Evolutionary conservation across 2,113 vertebrate genomes (phyloP).

Genomic region (Anoura caudifer): DNA sequence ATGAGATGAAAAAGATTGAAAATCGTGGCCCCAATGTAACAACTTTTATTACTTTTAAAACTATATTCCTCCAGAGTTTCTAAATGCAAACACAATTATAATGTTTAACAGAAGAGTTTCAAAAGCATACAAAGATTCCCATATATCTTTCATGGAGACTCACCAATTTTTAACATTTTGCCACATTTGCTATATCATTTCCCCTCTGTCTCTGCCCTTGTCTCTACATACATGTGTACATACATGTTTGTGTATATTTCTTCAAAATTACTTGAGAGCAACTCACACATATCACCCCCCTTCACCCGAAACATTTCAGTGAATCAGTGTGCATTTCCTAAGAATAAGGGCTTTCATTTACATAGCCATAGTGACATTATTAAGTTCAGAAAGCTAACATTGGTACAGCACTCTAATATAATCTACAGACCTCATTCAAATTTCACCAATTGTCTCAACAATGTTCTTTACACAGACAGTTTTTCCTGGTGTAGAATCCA

Average conservation of each 20-base stretch:
- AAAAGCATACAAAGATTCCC: neutral
- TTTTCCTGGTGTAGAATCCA: neutral
- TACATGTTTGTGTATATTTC: neutral
- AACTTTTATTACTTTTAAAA: neutral
- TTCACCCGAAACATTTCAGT: neutral
- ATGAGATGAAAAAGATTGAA: neutral
- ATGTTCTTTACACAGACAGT: neutral
- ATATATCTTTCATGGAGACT: neutral
- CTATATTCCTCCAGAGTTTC: neutral
- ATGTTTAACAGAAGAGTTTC: neutral
- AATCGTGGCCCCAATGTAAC: neutral
- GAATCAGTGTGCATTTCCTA: neutral
- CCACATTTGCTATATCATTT: neutral
- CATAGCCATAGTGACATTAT: neutral
- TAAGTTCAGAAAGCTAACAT: constrained; percentile 5
- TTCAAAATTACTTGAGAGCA: neutral
- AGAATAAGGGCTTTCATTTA: neutral
- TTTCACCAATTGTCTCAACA: neutral
- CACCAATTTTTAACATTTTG: neutral
- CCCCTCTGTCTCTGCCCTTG: neutral
- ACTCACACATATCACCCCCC: neutral
- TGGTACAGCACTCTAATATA: neutral
- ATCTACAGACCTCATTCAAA: neutral
- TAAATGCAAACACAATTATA: neutral
- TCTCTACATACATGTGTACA: neutral